Conservation (phyloP, 2,888 invertebrate species). For the Aromia moschata region DNA sequence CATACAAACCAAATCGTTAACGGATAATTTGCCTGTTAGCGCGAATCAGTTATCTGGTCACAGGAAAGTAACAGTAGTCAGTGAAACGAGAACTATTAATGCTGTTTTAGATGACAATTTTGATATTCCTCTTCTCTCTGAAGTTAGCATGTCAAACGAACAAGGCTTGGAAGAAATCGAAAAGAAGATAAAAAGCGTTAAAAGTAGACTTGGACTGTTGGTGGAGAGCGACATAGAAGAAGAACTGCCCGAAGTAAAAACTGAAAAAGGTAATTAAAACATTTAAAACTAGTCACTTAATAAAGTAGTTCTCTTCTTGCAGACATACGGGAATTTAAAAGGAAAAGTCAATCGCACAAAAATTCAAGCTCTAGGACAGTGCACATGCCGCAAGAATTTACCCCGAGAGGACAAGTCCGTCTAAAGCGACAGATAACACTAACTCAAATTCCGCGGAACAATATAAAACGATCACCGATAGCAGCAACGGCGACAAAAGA, state of each 20-base stretch:
- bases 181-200: conserved; percentile 70
- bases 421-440: background rate
- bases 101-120: conserved; percentile 57
- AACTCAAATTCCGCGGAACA: background rate
- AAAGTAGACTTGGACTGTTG: conserved; percentile 64
- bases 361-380: background rate
- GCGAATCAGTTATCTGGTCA: conserved; percentile 56
- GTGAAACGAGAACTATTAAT: conserved; percentile 32
- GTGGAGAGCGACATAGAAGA: conserved; percentile 61
- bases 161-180: conserved; percentile 69
- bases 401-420: background rate
- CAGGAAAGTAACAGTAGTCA: conserved; percentile 55
- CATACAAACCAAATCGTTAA: conserved; percentile 50
- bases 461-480: background rate
- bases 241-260: conserved; percentile 72
- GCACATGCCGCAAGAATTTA: background rate
- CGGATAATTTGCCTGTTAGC: conserved; percentile 58
- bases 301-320: no score
- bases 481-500: conserved; percentile 27
- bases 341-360: conserved; percentile 1
- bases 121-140: conserved; percentile 65
- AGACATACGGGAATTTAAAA: conserved; percentile 9
- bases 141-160: conserved; percentile 62
- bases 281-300: no score
- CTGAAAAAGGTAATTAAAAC: conserved; percentile 55